A percentile compares a stretch with the other conserved stretches of the same genome.
phyloP scores from a whole-genome alignment of 2,888 invertebrate species.

The Drosophila siamana region DNA sequence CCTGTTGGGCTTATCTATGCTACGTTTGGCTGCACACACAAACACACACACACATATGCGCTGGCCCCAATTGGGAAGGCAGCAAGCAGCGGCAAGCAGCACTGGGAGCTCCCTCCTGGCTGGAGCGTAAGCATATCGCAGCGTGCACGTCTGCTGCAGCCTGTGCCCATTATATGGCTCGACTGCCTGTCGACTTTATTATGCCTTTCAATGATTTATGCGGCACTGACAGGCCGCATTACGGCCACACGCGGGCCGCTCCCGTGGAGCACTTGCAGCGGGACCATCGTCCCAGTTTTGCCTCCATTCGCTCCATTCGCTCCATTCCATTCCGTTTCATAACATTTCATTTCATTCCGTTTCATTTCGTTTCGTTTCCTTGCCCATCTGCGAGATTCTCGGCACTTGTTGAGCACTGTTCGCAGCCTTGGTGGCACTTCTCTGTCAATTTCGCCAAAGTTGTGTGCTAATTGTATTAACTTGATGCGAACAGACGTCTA shows the following conservation, averaged over 20 bases:
- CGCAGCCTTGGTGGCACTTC: not conserved
- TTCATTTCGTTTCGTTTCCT: slow-evolving; percentile 33
- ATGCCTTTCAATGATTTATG: slow-evolving; percentile 68
- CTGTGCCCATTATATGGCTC: slow-evolving; percentile 15
- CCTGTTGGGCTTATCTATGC: slow-evolving; percentile 61
- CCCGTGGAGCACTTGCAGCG: slow-evolving; percentile 8
- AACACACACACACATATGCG: slow-evolving; percentile 34
- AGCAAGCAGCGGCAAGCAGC: not conserved
- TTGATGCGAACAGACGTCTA: not conserved
- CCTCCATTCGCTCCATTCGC: slow-evolving; percentile 33
- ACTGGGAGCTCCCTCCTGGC: too few relatives aligned
- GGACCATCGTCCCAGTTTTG: slow-evolving; percentile 25
- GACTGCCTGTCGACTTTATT: slow-evolving; percentile 63
- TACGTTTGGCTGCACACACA: slow-evolving; percentile 41
- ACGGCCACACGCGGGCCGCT: slow-evolving; percentile 26
- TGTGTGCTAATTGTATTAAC: slow-evolving; percentile 42
- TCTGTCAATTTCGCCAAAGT: slow-evolving; percentile 1
- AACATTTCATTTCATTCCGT: slow-evolving; percentile 34
- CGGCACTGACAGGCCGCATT: slow-evolving; percentile 56
- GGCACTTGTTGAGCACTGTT: slow-evolving; percentile 50
- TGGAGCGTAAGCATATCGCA: slow-evolving; percentile 21
- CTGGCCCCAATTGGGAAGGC: slow-evolving; percentile 49
- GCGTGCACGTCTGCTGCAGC: slow-evolving; percentile 22
- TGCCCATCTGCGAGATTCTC: slow-evolving; percentile 34
- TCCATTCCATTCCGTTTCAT: slow-evolving; percentile 25